Evolutionary conservation across 2,113 vertebrate genomes (phyloP).

Genomic region (Chrysochloris asiatica): DNA sequence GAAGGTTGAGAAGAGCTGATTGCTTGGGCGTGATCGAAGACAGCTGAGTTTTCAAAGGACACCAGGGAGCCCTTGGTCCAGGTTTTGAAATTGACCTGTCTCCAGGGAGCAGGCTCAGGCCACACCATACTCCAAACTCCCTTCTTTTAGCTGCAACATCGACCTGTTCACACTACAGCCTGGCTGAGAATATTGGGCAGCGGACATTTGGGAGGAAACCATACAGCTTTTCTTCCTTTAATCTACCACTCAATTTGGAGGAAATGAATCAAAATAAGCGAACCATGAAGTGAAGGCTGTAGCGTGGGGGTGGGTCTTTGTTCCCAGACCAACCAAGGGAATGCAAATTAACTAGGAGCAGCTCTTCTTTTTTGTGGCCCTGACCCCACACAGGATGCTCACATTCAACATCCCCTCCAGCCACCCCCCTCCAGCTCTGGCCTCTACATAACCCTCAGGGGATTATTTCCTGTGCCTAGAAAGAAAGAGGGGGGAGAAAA

Average conservation of each 20-base stretch:
- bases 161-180: neutral
- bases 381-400: neutral
- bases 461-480: neutral
- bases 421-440: neutral
- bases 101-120: neutral
- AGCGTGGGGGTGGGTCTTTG: neutral
- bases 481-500: neutral
- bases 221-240: neutral
- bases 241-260: constrained; percentile 12
- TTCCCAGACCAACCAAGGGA: neutral
- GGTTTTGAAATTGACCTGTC: neutral
- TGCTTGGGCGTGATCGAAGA: neutral
- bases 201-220: neutral
- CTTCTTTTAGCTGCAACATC: neutral
- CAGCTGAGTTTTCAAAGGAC: neutral
- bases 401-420: no score
- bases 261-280: neutral
- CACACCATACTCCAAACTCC: neutral
- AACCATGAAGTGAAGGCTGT: neutral
- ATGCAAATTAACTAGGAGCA: neutral
- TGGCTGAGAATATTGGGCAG: neutral
- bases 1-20: neutral
- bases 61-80: neutral
- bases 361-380: neutral
- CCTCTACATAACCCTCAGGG: neutral